These are phyloP conservation scores for Pyrrhopygopsis socrates DNA, from an alignment of 2,888 invertebrate genomes.

Conservation along the genomic window DNA sequence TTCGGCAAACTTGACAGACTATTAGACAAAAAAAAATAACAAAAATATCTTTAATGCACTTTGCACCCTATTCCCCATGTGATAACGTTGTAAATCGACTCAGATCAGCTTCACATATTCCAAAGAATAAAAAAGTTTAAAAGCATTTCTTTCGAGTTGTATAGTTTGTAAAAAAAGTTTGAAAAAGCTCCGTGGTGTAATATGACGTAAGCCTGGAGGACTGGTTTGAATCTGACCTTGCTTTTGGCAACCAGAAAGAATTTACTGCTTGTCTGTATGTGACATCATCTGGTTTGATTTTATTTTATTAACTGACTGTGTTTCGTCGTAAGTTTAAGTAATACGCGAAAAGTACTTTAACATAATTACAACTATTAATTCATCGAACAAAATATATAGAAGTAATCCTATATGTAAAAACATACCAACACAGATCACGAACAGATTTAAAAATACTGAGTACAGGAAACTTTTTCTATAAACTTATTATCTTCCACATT, in stretches of 20 bases:
- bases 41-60: not conserved
- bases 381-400: too few relatives aligned
- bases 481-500: too few relatives aligned
- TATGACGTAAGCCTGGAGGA: conserved; percentile 89
- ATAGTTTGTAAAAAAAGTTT: conserved; percentile 84
- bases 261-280: conserved; percentile 56
- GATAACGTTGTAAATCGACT: conserved; percentile 40
- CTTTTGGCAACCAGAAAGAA: conserved; percentile 48
- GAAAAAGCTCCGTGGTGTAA: conserved; percentile 84
- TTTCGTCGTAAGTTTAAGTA: not conserved
- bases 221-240: conserved; percentile 82
- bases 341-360: not conserved
- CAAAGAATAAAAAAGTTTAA: conserved; percentile 82
- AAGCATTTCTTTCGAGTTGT: conserved; percentile 89
- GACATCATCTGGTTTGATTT: conserved; percentile 40
- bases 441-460: too few relatives aligned
- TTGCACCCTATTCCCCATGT: not conserved
- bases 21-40: conserved; percentile 23
- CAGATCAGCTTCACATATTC: not conserved
- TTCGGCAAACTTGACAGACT: conserved; percentile 36
- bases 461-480: too few relatives aligned
- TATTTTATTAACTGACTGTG: not conserved
- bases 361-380: too few relatives aligned
- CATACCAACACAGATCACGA: too few relatives aligned
- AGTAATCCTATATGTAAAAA: too few relatives aligned